Conservation (phyloP, 1,140 invertebrate species). For the Sipha flava region DNA sequence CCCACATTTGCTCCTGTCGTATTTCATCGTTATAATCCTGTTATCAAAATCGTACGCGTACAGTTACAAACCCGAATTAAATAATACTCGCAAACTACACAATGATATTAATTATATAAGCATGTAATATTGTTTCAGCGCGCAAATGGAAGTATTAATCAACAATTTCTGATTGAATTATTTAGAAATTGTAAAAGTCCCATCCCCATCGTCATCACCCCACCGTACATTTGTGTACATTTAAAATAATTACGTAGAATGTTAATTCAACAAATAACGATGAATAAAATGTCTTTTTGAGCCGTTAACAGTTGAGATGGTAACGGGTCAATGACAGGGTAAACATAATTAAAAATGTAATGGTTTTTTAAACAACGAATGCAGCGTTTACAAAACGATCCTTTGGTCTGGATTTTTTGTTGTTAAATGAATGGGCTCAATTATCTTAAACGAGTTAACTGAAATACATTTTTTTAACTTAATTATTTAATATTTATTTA, state of each 20-base stretch:
- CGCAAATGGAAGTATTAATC: not conserved
- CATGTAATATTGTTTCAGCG: not conserved
- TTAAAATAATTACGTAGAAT: not conserved
- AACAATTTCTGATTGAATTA: not conserved
- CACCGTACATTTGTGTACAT: not conserved
- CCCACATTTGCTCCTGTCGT: slow-evolving; percentile 72
- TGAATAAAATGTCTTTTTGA: not conserved
- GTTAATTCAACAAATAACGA: not conserved
- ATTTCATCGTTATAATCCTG: slow-evolving; percentile 79
- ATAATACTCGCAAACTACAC: not conserved
- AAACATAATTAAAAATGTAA: slow-evolving; percentile 13
- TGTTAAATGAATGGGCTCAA: not conserved
- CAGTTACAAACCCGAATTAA: not conserved
- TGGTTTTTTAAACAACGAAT: not conserved
- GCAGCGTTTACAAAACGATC: not conserved
- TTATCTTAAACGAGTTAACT: not conserved
- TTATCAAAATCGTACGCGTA: not conserved
- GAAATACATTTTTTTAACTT: not conserved
- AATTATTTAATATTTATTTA: no score
- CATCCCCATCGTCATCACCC: not conserved
- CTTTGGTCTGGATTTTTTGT: not conserved
- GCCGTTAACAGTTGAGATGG: not conserved
- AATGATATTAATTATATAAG: no score
- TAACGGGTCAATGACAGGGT: not conserved
- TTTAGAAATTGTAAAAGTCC: not conserved